Conservation (phyloP, 2,797 vertebrate species). For the Arctocebus calabarensis region DNA sequence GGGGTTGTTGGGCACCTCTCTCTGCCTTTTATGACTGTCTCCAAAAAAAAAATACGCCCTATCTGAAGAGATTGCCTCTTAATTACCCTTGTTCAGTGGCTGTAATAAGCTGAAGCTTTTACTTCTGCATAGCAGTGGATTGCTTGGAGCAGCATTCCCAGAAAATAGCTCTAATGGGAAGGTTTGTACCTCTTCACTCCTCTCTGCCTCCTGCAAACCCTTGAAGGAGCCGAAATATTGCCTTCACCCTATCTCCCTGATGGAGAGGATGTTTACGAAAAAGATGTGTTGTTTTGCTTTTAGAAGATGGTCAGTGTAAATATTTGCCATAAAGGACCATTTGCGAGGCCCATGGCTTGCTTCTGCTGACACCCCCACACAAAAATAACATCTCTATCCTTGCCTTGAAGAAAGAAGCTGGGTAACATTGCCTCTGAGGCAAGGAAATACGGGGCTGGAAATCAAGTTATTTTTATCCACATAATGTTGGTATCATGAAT, state of each 20-base stretch:
- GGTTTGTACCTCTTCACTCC: slow-evolving; percentile 58
- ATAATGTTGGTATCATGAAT: slow-evolving; percentile 37
- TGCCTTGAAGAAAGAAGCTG: slow-evolving; percentile 1
- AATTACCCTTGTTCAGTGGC: slow-evolving; percentile 77
- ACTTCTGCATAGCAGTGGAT: slow-evolving; percentile 33
- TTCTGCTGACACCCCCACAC: not conserved
- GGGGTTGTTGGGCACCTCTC: slow-evolving; percentile 58
- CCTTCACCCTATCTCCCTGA: not conserved
- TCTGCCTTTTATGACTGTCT: slow-evolving; percentile 72
- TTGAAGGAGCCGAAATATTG: not conserved
- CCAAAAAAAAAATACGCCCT: slow-evolving; percentile 62
- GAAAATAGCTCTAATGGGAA: slow-evolving; percentile 68
- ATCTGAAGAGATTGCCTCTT: slow-evolving; percentile 78
- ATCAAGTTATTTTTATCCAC: slow-evolving; percentile 24
- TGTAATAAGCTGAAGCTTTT: slow-evolving; percentile 77
- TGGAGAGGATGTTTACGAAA: slow-evolving; percentile 45
- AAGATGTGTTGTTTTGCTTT: slow-evolving; percentile 52
- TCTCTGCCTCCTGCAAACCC: slow-evolving; percentile 66
- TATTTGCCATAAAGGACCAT: slow-evolving; percentile 1
- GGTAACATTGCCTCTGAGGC: slow-evolving; percentile 56
- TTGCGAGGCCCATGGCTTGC: slow-evolving; percentile 37
- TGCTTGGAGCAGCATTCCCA: slow-evolving; percentile 51
- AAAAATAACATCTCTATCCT: slow-evolving; percentile 4
- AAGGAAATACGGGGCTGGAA: not conserved
- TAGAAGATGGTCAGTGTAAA: not conserved